Base-by-base conservation (phyloP, 2,113 vertebrate genomes). In the Pica pica region DNA sequence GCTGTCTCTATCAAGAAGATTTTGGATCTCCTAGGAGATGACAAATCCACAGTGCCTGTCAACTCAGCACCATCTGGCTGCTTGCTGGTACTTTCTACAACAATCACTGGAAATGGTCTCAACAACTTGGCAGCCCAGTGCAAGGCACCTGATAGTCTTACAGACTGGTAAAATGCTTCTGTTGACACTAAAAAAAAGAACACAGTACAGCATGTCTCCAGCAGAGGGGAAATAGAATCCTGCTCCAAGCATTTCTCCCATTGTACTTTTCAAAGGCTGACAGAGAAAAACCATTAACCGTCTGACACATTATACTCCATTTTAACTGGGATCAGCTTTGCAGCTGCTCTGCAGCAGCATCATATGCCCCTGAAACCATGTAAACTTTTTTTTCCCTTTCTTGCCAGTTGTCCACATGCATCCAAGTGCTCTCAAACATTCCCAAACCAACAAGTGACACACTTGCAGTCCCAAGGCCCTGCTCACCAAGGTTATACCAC, bases 401-500 rank as follows among this genome's bases (percentile, higher is more conserved):
- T 64, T 68, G 44, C 7, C 59, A 59, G 60, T 26, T 44, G 24
- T 8, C 14, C 11, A 83, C 10, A n/a, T 12, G 19, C n/a, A 77
- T 22, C 21, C 41, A 79, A 37, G 19, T 5, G 11, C 23, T 84
- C 50, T 63, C 31, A 23, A 67, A 61, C 17, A 2, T 31, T 85
- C 21, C 26, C 18, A 81, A 60, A 86, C 16, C 56, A 76, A 82
- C 31, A 65, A 0, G 1, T 27, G 35, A 44, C 19, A 10, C 0
- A 0, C 30, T 63, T 91, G 39, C 63, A 83, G 5, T 15, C 33
- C n/a, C 50, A 86, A 67, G 35, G 50, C 9, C 31, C 23, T n/a
- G 96, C 99, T 98, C 75, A 99, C 99, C 99, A 39, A 99, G 97
- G 96, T 99, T 99, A 95, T 99, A 99, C 99, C 99, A 99, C 90